Conservation (phyloP, 1,140 invertebrate species). For the Leptinotarsa undecemlineata region DNA sequence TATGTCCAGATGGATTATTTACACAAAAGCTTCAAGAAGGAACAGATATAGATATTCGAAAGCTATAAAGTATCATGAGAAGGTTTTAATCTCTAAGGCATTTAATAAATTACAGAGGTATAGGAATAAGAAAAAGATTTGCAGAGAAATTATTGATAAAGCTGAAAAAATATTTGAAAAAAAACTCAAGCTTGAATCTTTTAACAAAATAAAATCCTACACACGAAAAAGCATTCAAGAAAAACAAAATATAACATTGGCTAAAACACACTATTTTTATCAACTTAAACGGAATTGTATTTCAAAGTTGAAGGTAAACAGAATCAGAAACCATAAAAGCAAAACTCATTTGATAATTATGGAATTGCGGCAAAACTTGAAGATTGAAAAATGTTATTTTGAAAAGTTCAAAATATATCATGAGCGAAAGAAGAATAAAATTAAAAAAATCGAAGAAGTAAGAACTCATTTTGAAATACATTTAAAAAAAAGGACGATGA, state of each 20-base stretch:
- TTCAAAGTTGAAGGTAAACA: slow-evolving; percentile 6
- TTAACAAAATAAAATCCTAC: slow-evolving; percentile 31
- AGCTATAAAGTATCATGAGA: slow-evolving; percentile 19
- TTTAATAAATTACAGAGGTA: slow-evolving; percentile 25
- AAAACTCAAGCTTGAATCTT: slow-evolving; percentile 31
- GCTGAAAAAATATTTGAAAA: slow-evolving; percentile 29
- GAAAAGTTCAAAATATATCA: slow-evolving; percentile 21
- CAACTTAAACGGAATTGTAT: slow-evolving; percentile 25
- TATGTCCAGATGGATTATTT: slow-evolving; percentile 8
- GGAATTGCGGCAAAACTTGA: background rate
- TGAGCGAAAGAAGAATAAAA: slow-evolving; percentile 22
- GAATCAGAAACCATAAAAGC: slow-evolving; percentile 8
- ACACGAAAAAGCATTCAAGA: slow-evolving; percentile 15
- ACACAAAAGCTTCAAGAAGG: slow-evolving; percentile 2
- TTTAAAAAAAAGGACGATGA: slow-evolving; percentile 26
- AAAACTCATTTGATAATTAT: slow-evolving; percentile 8
- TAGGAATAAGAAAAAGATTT: slow-evolving; percentile 13
- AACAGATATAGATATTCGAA: slow-evolving; percentile 21
- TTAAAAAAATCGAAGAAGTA: slow-evolving; percentile 20
- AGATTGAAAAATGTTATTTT: slow-evolving; percentile 21
- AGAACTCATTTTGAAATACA: slow-evolving; percentile 13
- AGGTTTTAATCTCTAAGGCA: slow-evolving; percentile 22
- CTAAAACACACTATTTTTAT: slow-evolving; percentile 15
- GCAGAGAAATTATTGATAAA: slow-evolving; percentile 17
- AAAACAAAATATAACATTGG: slow-evolving; percentile 23